Evolutionary conservation across 2,888 invertebrate species (phyloP).

Genomic region (Heteromurus nitidus): DNA sequence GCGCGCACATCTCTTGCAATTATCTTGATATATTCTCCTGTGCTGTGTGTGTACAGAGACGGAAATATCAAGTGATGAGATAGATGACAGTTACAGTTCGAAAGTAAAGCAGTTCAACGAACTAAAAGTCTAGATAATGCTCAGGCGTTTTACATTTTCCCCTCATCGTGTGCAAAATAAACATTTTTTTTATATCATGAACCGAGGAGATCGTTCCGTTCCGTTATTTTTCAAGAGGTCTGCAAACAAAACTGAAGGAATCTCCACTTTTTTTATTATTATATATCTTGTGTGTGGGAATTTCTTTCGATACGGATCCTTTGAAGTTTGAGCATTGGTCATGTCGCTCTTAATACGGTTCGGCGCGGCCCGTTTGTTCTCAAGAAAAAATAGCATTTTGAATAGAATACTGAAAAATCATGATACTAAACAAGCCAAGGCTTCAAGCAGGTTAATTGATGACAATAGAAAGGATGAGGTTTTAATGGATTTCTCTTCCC

Average conservation of each 20-base stretch:
- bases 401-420: slow-evolving; percentile 22
- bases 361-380: slow-evolving; percentile 46
- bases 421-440: slow-evolving; percentile 30
- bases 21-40: slow-evolving; percentile 36
- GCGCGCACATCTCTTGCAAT: slow-evolving; percentile 49
- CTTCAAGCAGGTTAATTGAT: slow-evolving; percentile 62
- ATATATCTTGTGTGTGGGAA: slow-evolving; percentile 61
- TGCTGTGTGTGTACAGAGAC: too few species aligned
- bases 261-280: slow-evolving; percentile 20
- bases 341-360: slow-evolving; percentile 58
- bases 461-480: slow-evolving; percentile 29
- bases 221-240: slow-evolving; percentile 54
- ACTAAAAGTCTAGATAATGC: slow-evolving; percentile 32
- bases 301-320: slow-evolving; percentile 60
- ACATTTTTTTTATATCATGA: slow-evolving; percentile 42
- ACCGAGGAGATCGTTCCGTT: slow-evolving; percentile 51
- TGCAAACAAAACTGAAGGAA: slow-evolving; percentile 15
- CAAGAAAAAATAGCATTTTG: slow-evolving; percentile 25
- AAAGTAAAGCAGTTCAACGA: slow-evolving; percentile 68
- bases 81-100: slow-evolving; percentile 65
- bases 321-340: slow-evolving; percentile 51
- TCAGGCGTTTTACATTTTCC: not conserved
- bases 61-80: slow-evolving; percentile 57
- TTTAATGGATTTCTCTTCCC: slow-evolving; percentile 46
- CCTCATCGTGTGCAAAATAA: slow-evolving; percentile 16